These are phyloP conservation scores for Pseudocheirus occidentalis DNA, from an alignment of 2,797 vertebrate species.

Conservation along the genomic window DNA sequence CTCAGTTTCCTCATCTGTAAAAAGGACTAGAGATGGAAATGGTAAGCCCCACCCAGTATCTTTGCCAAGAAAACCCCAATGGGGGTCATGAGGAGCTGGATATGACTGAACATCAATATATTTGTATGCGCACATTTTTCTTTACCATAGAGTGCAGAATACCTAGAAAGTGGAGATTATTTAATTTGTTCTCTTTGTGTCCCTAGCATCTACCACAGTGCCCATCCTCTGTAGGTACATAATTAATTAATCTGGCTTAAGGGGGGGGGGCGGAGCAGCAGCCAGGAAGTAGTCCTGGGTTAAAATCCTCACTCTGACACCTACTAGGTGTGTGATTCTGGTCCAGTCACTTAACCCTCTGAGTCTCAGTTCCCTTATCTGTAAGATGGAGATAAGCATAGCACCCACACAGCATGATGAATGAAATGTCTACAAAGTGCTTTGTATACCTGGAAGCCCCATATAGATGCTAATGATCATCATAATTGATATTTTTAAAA, in stretches of 20 bases:
- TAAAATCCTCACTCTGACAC: not conserved
- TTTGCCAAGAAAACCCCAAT: not conserved
- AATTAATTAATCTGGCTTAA: not conserved
- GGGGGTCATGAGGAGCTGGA: not conserved
- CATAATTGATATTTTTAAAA: not conserved
- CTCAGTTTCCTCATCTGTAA: not conserved
- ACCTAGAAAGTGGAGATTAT: not conserved
- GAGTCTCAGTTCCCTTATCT: not conserved
- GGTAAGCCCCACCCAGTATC: not conserved
- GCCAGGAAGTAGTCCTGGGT: not conserved
- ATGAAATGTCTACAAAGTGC: not conserved
- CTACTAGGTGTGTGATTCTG: not conserved
- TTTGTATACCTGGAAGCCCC: not conserved
- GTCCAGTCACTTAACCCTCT: not conserved
- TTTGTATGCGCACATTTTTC: not conserved
- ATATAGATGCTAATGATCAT: not conserved
- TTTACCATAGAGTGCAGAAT: not conserved
- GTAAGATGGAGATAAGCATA: not conserved
- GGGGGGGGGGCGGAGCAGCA: fast-evolving
- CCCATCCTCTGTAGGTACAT: not conserved
- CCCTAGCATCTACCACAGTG: not conserved
- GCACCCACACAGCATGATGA: not conserved
- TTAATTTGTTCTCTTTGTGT: not conserved
- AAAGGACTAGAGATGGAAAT: not conserved
- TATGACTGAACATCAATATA: not conserved